Conservation (phyloP, 2,113 vertebrate genomes). For the Phyllostomus discolor region DNA sequence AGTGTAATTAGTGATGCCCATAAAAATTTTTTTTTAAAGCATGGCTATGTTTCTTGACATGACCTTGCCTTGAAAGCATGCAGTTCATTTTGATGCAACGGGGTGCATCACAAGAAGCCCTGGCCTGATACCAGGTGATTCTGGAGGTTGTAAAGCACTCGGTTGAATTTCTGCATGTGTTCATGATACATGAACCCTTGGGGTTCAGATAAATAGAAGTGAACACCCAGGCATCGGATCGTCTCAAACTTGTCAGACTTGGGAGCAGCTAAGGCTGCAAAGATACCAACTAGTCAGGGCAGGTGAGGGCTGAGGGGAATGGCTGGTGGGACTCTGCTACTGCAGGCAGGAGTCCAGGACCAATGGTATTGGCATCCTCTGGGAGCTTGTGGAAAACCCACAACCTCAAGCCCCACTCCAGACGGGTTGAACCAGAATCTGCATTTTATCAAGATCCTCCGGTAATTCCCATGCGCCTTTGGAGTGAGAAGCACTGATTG, state of each 20-base stretch:
- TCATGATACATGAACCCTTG: not conserved
- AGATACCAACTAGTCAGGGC: accelerated
- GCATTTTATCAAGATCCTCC: not conserved
- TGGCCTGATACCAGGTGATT: not conserved
- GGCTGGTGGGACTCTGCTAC: not conserved
- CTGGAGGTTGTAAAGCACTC: not conserved
- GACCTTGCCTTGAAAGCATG: not conserved
- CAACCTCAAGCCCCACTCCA: not conserved
- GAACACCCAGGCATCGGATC: not conserved
- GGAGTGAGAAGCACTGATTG: not conserved
- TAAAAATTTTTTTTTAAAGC: not conserved
- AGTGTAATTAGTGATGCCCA: not conserved
- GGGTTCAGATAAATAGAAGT: not conserved
- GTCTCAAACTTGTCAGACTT: not conserved
- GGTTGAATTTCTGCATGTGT: not conserved
- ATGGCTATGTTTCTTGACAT: not conserved
- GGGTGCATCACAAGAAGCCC: not conserved
- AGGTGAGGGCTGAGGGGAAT: not conserved
- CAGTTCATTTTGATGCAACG: not conserved
- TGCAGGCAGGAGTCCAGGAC: not conserved
- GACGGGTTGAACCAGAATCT: not conserved
- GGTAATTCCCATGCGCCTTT: too few species aligned
- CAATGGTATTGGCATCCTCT: not conserved
- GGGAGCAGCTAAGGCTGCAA: not conserved
- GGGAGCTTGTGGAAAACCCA: not conserved